Evolutionary conservation across 2,113 vertebrate species (phyloP).

Genomic region (Rhinopithecus roxellana): DNA sequence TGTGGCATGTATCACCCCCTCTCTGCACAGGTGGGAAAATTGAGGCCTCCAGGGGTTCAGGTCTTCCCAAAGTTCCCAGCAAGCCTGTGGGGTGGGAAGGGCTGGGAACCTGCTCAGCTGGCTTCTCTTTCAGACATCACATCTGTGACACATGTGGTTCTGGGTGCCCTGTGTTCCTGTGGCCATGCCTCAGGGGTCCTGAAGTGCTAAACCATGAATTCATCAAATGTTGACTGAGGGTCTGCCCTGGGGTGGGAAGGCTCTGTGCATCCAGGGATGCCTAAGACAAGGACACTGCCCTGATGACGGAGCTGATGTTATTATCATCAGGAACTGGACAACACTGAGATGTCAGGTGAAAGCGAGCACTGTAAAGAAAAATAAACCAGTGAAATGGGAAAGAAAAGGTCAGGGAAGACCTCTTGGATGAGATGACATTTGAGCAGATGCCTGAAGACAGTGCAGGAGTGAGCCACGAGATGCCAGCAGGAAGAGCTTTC

Average conservation of each 20-base stretch:
- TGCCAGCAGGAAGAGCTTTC: neutral
- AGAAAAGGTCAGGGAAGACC: neutral
- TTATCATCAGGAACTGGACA: neutral
- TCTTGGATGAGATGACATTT: neutral
- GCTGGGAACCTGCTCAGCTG: neutral
- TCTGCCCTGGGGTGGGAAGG: accelerated
- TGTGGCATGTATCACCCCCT: neutral
- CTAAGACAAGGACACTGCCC: neutral
- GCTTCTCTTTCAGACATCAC: neutral
- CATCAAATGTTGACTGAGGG: neutral
- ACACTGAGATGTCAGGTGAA: neutral
- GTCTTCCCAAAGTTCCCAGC: neutral
- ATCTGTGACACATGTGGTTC: neutral
- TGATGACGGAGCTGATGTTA: too few relatives aligned
- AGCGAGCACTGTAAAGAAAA: accelerated
- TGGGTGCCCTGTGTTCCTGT: neutral
- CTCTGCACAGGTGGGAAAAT: neutral
- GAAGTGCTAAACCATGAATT: neutral
- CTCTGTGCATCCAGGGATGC: neutral
- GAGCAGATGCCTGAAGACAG: neutral
- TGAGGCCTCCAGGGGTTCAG: neutral
- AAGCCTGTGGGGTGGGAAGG: neutral
- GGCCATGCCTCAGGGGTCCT: neutral
- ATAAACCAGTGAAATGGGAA: neutral
- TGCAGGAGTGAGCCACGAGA: neutral